These are phyloP conservation scores for Agonopterix arenella DNA, from an alignment of 2,888 invertebrate species.

Conservation along the genomic window DNA sequence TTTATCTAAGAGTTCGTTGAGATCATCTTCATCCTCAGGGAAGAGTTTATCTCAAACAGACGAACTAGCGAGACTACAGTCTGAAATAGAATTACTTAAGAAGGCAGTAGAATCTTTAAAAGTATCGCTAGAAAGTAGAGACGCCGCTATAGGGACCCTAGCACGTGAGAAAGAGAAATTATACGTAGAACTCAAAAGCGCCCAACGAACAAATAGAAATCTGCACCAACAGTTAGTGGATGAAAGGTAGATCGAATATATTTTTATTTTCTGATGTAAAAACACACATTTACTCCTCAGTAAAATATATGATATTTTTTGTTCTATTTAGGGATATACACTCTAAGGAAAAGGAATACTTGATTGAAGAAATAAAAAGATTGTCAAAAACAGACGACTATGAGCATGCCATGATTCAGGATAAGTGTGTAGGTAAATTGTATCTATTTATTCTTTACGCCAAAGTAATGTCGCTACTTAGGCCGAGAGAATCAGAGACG, in stretches of 20 bases:
- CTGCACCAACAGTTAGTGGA: conserved; percentile 72
- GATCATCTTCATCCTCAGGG: conserved; percentile 26
- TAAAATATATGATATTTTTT: neutral
- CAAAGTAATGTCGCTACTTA: too few relatives aligned
- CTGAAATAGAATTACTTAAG: conserved; percentile 60
- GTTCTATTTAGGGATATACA: conserved; percentile 46
- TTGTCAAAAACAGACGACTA: conserved; percentile 31
- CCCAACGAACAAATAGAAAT: conserved; percentile 59
- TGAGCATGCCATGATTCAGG: conserved; percentile 45
- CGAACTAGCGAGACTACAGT: conserved; percentile 35
- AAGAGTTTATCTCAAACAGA: conserved; percentile 23
- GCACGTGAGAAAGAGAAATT: conserved; percentile 72
- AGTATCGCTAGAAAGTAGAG: conserved; percentile 59
- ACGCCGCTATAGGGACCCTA: conserved; percentile 58
- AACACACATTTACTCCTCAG: too few relatives aligned
- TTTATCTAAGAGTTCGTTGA: conserved; percentile 34
- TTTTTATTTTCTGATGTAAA: neutral
- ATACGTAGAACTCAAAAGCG: conserved; percentile 58
- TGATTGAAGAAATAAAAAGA: conserved; percentile 54
- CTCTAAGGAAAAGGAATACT: conserved; percentile 71
- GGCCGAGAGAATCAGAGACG: too few relatives aligned
- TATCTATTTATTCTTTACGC: conserved; percentile 9
- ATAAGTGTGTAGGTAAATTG: conserved; percentile 17
- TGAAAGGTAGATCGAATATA: conserved; percentile 49
- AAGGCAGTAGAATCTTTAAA: conserved; percentile 56